Conservation (phyloP, 1,140 invertebrate genomes). For the Coelopa frigida region DNA sequence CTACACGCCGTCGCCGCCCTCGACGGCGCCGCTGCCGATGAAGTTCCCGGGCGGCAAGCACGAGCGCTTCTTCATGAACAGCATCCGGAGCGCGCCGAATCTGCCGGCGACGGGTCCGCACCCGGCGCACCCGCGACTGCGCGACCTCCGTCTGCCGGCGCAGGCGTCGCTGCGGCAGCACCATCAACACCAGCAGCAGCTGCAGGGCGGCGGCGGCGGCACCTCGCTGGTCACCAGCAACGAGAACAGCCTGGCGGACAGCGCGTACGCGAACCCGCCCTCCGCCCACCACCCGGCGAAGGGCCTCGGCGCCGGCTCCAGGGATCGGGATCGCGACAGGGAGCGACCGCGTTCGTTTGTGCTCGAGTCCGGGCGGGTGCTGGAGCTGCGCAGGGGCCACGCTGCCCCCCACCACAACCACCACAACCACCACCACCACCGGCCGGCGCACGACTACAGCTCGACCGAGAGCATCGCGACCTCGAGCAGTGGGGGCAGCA, state of each 20-base stretch:
- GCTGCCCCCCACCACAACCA: conserved; percentile 13
- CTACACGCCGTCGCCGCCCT: conserved; percentile 69
- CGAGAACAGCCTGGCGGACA: conserved; percentile 53
- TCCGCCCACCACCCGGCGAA: conserved; percentile 22
- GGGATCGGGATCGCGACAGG: conserved; percentile 15
- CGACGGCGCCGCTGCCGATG: conserved; percentile 68
- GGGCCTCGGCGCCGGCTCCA: conserved; percentile 19
- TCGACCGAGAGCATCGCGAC: conserved; percentile 81
- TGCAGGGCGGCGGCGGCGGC: conserved; percentile 37
- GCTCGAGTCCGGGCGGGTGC: conserved; percentile 38
- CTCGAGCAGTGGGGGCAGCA: conserved; percentile 73
- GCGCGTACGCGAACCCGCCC: conserved; percentile 42
- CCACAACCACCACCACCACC: conserved; percentile 31
- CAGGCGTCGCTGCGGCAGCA: conserved; percentile 54
- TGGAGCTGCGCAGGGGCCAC: conserved; percentile 43
- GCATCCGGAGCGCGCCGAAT: conserved; percentile 69
- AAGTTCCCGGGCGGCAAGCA: conserved; percentile 63
- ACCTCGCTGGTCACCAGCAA: conserved; percentile 46
- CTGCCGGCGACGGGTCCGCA: conserved; percentile 60
- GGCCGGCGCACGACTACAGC: conserved; percentile 59
- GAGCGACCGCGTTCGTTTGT: conserved; percentile 38
- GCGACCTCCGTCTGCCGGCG: conserved; percentile 56
- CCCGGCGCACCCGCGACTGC: conserved; percentile 59
- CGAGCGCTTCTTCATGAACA: conserved; percentile 60
- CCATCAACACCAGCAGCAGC: conserved; percentile 52